Percentiles rank a stretch among this genome's conserved stretches.
phyloP scores from a whole-genome alignment of 2,888 invertebrate species.

The Sinodicranocentrus sp. region DNA sequence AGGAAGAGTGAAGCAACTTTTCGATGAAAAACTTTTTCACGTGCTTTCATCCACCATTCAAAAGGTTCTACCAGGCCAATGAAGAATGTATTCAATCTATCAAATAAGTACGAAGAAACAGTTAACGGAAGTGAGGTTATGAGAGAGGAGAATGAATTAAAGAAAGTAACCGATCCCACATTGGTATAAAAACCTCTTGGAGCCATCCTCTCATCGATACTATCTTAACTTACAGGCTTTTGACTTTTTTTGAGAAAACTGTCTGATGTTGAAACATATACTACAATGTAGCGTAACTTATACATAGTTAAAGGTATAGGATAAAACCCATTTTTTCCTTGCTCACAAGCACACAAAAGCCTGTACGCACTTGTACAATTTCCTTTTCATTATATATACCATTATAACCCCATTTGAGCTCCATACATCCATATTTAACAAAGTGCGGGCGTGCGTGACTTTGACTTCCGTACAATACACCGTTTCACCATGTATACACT shows the following conservation, averaged over 20 bases:
- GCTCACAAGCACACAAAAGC: too few relatives aligned
- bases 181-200: too few relatives aligned
- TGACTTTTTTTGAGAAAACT: neutral
- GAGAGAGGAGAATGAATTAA: too few relatives aligned
- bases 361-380: too few relatives aligned
- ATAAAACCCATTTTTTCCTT: too few relatives aligned
- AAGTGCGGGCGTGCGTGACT: constrained; percentile 45
- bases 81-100: constrained; percentile 20
- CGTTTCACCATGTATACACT: neutral
- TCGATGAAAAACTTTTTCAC: constrained; percentile 31
- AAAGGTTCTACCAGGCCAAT: too few relatives aligned
- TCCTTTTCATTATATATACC: neutral
- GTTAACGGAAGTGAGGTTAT: neutral
- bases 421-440: neutral
- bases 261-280: neutral
- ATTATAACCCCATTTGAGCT: neutral
- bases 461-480: constrained; percentile 25
- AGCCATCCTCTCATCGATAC: too few relatives aligned
- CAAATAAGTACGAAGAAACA: neutral
- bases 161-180: too few relatives aligned
- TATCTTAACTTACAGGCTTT: neutral
- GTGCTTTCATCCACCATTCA: constrained; percentile 6
- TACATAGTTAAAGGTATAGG: too few relatives aligned
- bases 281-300: too few relatives aligned
- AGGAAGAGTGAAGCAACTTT: neutral